Base-by-base conservation (phyloP, 2,113 vertebrate genomes). In the Pedetes capensis region DNA sequence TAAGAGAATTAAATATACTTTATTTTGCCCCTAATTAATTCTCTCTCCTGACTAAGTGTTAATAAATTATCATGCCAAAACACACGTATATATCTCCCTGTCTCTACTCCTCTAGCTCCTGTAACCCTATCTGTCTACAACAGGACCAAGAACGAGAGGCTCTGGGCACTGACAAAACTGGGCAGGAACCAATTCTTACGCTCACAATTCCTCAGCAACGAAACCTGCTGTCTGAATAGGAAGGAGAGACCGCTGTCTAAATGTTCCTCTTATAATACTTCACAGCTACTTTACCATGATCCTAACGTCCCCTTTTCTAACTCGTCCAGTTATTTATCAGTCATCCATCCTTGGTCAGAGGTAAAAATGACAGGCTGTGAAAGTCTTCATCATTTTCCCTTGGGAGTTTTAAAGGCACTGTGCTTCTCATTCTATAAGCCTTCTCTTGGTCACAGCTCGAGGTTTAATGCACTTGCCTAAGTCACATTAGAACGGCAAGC, bases 401-500 rank as follows among this genome's bases (percentile, higher is more conserved):
- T 32, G 63, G 34, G 32, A 47, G 53, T 66, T 61, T 71, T 39
- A 47, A 51, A 53, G 23, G 34, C 78, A 66, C 61, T 9, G 44
- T 32, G 34, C 6, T 53, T 8, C 39, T 72, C 79, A 69, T n/a
- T 75, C 83, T 8, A 57, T 49, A 8, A 5, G 34, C 9, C 14
- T 13, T 16, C 22, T 13, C 74, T 64, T 59, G n/a, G 0, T 29
- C 37, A 85, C 85, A 55, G 51, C 44, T 55, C 37, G 11, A 20
- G n/a, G 17, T 37, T 80, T 49, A 29, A 39, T 13, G 25, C 34
- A 82, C n/a, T 44, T 51, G 63, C 42, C 81, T 10, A 2, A 39
- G 76, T 39, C 64, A 37, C 16, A 37, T 8, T 12, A 47, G n/a
- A 88, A 51, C 0, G 4, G 47, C 34, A n/a, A 29, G 27, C 0